Evolutionary conservation across 2,113 vertebrate species (phyloP), one percentile per base, ranked within the genome.

Genomic region (Stercorarius parasiticus): DNA sequence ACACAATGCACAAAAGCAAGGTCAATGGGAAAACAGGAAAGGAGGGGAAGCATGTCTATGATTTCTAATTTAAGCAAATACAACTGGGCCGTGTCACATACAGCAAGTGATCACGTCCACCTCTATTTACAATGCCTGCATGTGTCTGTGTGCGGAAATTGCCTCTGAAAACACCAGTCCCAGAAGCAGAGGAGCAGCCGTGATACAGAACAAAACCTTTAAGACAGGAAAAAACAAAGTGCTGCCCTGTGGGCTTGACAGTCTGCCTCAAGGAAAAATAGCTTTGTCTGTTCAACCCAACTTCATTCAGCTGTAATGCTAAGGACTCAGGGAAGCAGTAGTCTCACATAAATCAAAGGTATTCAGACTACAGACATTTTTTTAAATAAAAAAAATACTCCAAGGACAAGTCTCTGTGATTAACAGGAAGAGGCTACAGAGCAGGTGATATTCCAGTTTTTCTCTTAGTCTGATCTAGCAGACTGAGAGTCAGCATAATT

Each of bases 11-110:
- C 80, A 53, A 92, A 96, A 94, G n/a, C 12, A 27, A 65, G 43
- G 95, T 73, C 58, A 59, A 11, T 61, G 86, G 56, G 49, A 67
- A 79, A 92, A 93, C 25, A 92, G 90, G 72, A 97, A 90, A 30
- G 11, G 52, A 79, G 20, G 49, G 32, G 50, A 82, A 64, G 15
- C 17, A 40, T 64, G 38, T 14, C 29, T 56, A 21, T 25, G 19
- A 88, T 76, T 83, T 74, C 52, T 52, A 65, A 95, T 79, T 90
- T 83, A 89, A 95, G 62, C 13, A 85, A 79, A 79, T 83, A 74
- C 42, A 90, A 95, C 30, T 65, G 19, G 52, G 93, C 74, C 19
- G 4, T 64, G 26, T 81, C n/a, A 26, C 30, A 43, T 58, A 43
- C 30, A 66, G 72, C 40, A 86, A 90, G 38, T 0, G 12, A 85